Evolutionary conservation across 2,888 invertebrate species (phyloP).

Genomic region (Megalurothrips usitatus): DNA sequence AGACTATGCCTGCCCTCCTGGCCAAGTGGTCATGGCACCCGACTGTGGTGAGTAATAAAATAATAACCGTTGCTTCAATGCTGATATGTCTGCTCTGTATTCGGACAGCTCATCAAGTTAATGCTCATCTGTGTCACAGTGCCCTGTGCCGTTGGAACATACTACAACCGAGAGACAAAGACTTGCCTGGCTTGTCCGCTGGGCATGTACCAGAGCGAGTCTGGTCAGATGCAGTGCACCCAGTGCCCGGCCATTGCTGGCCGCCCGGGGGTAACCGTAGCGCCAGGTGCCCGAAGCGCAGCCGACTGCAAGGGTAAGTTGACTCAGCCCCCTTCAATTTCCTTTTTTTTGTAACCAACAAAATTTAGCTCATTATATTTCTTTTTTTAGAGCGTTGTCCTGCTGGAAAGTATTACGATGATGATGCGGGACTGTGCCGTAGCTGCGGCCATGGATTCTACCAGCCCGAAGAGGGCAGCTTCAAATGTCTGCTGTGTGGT

Average conservation of each 20-base stretch:
- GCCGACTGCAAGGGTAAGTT: slow-evolving; percentile 75
- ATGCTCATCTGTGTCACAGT: slow-evolving; percentile 51
- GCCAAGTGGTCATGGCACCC: slow-evolving; percentile 90
- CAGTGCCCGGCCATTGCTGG: slow-evolving; percentile 87
- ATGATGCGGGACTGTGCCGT: slow-evolving; percentile 78
- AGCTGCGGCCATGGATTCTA: slow-evolving; percentile 93
- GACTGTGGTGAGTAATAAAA: slow-evolving; percentile 69
- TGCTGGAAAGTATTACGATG: slow-evolving; percentile 90
- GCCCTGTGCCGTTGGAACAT: slow-evolving; percentile 88
- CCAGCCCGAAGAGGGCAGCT: slow-evolving; percentile 86
- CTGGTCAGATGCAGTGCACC: slow-evolving; percentile 82
- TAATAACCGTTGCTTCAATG: not conserved
- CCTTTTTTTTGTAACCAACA: slow-evolving; percentile 19
- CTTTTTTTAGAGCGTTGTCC: slow-evolving; percentile 72
- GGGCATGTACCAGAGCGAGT: slow-evolving; percentile 91
- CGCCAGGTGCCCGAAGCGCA: slow-evolving; percentile 80
- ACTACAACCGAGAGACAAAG: slow-evolving; percentile 68
- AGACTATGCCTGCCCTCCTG: slow-evolving; percentile 87
- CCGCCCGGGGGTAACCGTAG: slow-evolving; percentile 82
- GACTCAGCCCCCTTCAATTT: not conserved
- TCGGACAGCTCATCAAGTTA: not conserved
- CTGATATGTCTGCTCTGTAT: slow-evolving; percentile 18
- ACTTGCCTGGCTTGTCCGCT: slow-evolving; percentile 78
- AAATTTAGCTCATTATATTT: slow-evolving; percentile 29
- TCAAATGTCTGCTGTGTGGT: slow-evolving; percentile 82